Percentiles rank a stretch among this genome's conserved stretches.
These are phyloP conservation scores for Diabrotica balteata DNA, from an alignment of 2,888 invertebrate species.

Conservation along the genomic window DNA sequence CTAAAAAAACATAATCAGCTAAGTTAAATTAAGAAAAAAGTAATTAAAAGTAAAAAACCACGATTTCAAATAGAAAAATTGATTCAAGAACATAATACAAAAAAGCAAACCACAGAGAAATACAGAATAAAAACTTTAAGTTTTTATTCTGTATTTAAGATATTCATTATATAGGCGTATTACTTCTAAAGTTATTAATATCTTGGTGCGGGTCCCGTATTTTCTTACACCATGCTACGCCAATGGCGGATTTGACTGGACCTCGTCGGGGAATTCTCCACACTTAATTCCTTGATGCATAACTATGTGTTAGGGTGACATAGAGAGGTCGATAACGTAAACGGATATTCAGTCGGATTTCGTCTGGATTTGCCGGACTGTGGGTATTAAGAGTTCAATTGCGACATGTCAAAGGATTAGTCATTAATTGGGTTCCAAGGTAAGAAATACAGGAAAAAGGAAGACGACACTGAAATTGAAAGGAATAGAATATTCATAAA, in stretches of 20 bases:
- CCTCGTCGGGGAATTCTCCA: conserved; percentile 28
- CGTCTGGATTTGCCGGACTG: conserved; percentile 23
- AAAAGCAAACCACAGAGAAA: no score
- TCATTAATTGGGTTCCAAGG: conserved; percentile 17
- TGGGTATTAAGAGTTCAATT: conserved; percentile 20
- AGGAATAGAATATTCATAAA: no score
- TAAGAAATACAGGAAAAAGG: conserved; percentile 1
- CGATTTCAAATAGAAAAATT: no score
- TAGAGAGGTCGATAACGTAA: conserved; percentile 28
- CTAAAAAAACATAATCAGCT: no score
- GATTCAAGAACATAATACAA: no score
- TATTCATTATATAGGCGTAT: no score
- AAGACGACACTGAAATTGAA: not conserved
- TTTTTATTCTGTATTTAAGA: no score
- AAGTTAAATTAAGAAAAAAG: no score
- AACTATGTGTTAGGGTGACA: conserved; percentile 32
- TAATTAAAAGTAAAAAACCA: no score
- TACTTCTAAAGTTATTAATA: no score
- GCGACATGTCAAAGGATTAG: conserved; percentile 22
- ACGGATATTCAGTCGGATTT: conserved; percentile 24
- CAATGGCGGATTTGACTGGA: conserved; percentile 16
- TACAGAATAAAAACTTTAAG: no score
- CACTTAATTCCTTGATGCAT: conserved; percentile 37
- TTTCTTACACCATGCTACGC: not conserved
- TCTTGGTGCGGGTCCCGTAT: no score